A percentile compares a stretch with the other conserved stretches of the same genome.
phyloP scores from a whole-genome alignment of 2,888 invertebrate species.

The Masnerella sp. region DNA sequence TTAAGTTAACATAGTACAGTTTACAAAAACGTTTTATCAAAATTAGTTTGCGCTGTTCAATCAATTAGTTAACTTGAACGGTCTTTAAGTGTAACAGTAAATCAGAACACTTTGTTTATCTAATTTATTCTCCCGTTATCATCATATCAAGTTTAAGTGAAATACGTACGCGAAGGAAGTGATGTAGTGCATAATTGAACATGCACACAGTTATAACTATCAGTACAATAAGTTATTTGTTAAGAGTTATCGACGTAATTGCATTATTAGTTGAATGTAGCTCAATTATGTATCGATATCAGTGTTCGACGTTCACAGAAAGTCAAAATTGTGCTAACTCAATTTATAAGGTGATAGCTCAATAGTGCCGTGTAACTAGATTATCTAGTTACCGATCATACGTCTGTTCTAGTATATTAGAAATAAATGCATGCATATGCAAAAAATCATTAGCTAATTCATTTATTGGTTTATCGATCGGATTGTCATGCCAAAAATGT shows the following conservation, averaged over 20 bases:
- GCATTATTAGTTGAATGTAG: slow-evolving; percentile 33
- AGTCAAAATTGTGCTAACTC: slow-evolving; percentile 36
- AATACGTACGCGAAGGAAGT: slow-evolving; percentile 11
- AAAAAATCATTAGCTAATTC: no score
- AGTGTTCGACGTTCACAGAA: slow-evolving; percentile 21
- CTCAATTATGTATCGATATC: slow-evolving; percentile 30
- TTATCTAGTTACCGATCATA: slow-evolving; percentile 12
- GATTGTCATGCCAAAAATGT: no score
- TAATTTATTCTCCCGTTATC: background rate
- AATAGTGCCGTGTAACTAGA: slow-evolving; percentile 1
- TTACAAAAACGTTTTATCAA: no score
- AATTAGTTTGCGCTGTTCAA: no score
- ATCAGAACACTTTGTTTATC: no score
- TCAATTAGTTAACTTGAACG: no score
- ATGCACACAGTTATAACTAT: slow-evolving; percentile 18
- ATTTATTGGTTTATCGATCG: no score
- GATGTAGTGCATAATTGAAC: slow-evolving; percentile 24
- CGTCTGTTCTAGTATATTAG: slow-evolving; percentile 27
- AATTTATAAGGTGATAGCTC: slow-evolving; percentile 30
- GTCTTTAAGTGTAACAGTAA: no score
- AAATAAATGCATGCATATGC: no score
- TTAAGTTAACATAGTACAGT: no score
- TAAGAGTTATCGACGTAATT: slow-evolving; percentile 34
- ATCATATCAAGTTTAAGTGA: slow-evolving; percentile 12
- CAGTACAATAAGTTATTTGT: slow-evolving; percentile 34